A percentile compares a stretch with the other conserved stretches of the same genome.
These are phyloP conservation scores for Leptopilina syphax DNA, from an alignment of 2,888 invertebrate genomes.

Conservation along the genomic window DNA sequence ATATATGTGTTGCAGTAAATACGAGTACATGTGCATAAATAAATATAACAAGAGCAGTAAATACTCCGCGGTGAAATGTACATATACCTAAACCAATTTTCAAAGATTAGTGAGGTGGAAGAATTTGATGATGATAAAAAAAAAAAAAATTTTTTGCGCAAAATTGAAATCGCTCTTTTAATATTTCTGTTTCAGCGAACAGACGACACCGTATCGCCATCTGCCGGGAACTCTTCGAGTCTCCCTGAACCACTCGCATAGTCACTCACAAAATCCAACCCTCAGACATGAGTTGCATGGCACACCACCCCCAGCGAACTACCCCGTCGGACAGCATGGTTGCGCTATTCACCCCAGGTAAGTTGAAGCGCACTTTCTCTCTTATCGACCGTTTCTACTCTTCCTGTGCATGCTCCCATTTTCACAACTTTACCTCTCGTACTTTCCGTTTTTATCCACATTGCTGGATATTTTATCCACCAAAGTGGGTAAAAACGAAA, in stretches of 20 bases:
- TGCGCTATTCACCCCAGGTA: conserved; percentile 71
- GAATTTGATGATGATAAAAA: neutral
- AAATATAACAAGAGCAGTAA: neutral
- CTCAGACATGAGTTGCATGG: conserved; percentile 62
- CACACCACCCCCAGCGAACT: conserved; percentile 63
- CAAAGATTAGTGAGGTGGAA: neutral
- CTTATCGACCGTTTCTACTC: conserved; percentile 43
- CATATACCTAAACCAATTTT: neutral
- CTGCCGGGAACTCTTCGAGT: conserved; percentile 66
- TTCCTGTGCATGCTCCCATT: too few species aligned
- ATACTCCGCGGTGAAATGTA: neutral
- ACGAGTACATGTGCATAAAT: too few species aligned
- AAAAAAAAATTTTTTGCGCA: neutral
- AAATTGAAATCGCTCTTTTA: neutral
- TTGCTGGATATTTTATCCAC: too few species aligned
- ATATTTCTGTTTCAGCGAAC: conserved; percentile 65
- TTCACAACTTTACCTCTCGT: neutral
- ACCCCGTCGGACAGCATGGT: conserved; percentile 64
- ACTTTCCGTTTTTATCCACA: too few species aligned
- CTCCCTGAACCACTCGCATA: conserved; percentile 56
- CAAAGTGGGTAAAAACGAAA: too few species aligned
- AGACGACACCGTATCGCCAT: conserved; percentile 67
- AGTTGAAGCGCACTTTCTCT: conserved; percentile 53
- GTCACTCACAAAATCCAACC: conserved; percentile 42
- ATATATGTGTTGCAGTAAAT: too few species aligned